phyloP scores from a whole-genome alignment of 1,140 invertebrate species.

The Nomia melanderi region DNA sequence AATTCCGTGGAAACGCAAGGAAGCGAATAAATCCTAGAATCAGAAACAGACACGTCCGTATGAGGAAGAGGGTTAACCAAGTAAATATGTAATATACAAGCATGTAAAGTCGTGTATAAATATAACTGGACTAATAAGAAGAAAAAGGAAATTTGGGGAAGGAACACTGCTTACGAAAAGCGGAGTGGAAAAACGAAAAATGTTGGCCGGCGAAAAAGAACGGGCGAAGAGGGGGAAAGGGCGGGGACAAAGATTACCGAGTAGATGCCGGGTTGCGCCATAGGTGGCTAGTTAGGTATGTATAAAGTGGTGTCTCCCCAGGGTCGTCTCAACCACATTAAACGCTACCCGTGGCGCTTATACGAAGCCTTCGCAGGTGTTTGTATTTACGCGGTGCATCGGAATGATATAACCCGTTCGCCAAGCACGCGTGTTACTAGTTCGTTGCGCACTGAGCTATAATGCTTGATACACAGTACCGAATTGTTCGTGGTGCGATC shows the following conservation, averaged over 20 bases:
- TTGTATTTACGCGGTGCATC: slow-evolving; percentile 19
- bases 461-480: too few relatives aligned
- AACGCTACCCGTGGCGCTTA: slow-evolving; percentile 16
- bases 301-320: slow-evolving; percentile 44
- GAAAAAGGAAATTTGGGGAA: too few relatives aligned
- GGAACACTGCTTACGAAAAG: too few relatives aligned
- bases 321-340: slow-evolving; percentile 40
- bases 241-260: background rate
- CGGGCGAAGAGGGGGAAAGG: background rate
- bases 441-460: too few relatives aligned
- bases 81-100: too few relatives aligned
- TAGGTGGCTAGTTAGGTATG: slow-evolving; percentile 8
- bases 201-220: background rate
- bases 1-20: too few relatives aligned
- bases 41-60: too few relatives aligned
- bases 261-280: background rate
- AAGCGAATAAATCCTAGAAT: too few relatives aligned
- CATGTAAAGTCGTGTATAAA: too few relatives aligned
- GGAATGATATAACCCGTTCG: slow-evolving; percentile 37
- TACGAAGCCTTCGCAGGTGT: background rate
- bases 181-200: slow-evolving; percentile 33
- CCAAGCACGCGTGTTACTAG: too few relatives aligned
- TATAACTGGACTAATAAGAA: too few relatives aligned
- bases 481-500: too few relatives aligned
- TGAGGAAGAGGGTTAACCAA: background rate